Evolutionary conservation across 2,888 invertebrate genomes (phyloP).

Genomic region (Ctena decussata): DNA sequence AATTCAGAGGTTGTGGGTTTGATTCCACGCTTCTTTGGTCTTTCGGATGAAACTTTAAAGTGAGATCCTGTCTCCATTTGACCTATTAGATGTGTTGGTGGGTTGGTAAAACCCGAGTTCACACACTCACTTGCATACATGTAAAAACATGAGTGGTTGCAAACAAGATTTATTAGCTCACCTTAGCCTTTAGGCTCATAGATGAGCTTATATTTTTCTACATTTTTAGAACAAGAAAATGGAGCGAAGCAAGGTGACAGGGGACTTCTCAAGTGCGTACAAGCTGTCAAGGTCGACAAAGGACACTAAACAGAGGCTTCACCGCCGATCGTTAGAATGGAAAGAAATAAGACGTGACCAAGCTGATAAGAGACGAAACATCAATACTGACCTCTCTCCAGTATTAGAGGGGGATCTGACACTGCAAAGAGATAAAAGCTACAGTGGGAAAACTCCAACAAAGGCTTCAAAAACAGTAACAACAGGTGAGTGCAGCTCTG

Average conservation of each 20-base stretch:
- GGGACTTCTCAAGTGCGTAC: constrained; percentile 59
- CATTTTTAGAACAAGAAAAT: constrained; percentile 11
- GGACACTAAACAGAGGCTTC: constrained; percentile 61
- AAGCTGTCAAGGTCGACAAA: constrained; percentile 57
- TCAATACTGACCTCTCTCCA: constrained; percentile 74
- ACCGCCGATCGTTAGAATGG: constrained; percentile 75
- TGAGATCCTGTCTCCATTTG: too few relatives aligned
- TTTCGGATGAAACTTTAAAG: too few relatives aligned
- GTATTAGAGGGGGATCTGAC: constrained; percentile 64
- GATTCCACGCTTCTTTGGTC: too few relatives aligned
- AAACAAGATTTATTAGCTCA: too few relatives aligned
- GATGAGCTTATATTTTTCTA: too few relatives aligned
- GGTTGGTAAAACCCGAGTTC: too few relatives aligned
- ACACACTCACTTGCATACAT: too few relatives aligned
- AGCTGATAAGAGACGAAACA: constrained; percentile 71
- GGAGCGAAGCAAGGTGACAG: constrained; percentile 31
- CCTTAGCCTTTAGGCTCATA: too few relatives aligned
- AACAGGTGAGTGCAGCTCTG: too few relatives aligned
- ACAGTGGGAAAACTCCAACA: constrained; percentile 66
- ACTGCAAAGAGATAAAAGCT: constrained; percentile 20
- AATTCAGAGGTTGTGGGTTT: too few relatives aligned
- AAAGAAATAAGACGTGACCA: constrained; percentile 68
- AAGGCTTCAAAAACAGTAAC: background rate
- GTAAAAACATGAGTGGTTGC: too few relatives aligned
- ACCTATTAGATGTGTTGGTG: too few relatives aligned